phyloP scores from a whole-genome alignment of 1,140 invertebrate species.

The Drosophila takahashii region DNA sequence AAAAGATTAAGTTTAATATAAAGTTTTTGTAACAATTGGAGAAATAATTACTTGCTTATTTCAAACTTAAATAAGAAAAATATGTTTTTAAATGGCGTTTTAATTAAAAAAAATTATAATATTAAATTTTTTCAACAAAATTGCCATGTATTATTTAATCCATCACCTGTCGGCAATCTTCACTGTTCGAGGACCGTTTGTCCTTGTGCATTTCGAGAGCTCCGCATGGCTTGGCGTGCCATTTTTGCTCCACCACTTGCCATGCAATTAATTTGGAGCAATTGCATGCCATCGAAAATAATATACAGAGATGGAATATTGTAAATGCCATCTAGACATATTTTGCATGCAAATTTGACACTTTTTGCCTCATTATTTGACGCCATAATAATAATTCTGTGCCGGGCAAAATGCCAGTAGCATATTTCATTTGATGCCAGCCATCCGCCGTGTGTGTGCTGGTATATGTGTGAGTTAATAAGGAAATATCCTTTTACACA shows the following conservation, averaged over 20 bases:
- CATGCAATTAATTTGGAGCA: constrained; percentile 73
- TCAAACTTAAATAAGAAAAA: no score
- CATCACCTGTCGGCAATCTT: no score
- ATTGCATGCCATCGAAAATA: constrained; percentile 65
- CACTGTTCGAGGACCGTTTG: not conserved
- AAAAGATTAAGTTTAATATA: no score
- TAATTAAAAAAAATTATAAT: no score
- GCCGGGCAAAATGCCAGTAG: constrained; percentile 34
- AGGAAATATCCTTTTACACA: constrained; percentile 84
- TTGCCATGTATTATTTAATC: no score
- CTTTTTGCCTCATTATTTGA: constrained; percentile 79
- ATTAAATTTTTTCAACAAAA: no score
- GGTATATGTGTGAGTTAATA: constrained; percentile 72
- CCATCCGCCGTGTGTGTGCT: not conserved
- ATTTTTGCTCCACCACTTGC: constrained; percentile 27
- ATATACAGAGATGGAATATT: constrained; percentile 45
- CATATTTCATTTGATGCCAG: constrained; percentile 50
- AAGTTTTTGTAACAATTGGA: no score
- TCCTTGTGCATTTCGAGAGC: constrained; percentile 38
- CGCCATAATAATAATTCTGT: constrained; percentile 70
- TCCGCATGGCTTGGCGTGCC: constrained; percentile 9
- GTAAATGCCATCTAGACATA: constrained; percentile 60
- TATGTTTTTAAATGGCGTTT: no score
- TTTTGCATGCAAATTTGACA: constrained; percentile 80
- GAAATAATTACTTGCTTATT: no score